Base-by-base conservation (phyloP, 2,888 invertebrate genomes). In the Pseudococcus longispinus region DNA sequence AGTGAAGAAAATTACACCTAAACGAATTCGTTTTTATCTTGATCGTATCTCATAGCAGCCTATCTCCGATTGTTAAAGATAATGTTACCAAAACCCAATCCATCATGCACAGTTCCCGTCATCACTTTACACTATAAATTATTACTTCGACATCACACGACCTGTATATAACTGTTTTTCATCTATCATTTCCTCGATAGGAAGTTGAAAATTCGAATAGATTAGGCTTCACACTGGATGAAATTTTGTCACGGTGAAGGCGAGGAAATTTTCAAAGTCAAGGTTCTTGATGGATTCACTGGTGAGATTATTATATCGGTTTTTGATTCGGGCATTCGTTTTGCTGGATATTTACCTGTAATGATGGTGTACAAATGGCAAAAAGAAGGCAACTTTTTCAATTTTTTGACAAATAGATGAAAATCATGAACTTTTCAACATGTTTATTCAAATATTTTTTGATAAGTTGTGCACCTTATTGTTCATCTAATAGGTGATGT, bases 21-120 rank as follows among this genome's bases (percentile, higher is more conserved):
- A 85, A 80, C 74, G 85, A 85, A 85, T 85, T 85, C 77, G 44
- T 85, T 44, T 44, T 80, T 42, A 80, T 80, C 77, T 80, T 80
- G 29, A 42, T 42, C 42, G 77, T 80, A 80, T 37, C 77, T 80
- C 42, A 80, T 80, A 20, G 77, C 42, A 80, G 60, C 32, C 74
- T n/a, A 80, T 80, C 37, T 80, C 11, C 77, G 77, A 80, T 80
- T 80, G 77, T 80, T 80, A n/a, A 80, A 80, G 77, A 42, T 37
- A 80, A 80, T 80, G 42, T 80, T 80, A 37, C 77, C 23, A 74
- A 80, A 80, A 42, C 77, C 77, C 77, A 20, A 80, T 80, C 77
- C 32, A 80, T 80, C 77, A 80, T 80, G 77, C 77, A 80, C 37
- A 80, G 77, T 80, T 80, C 77, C 77, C 77, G 77, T 80, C 77